These are phyloP conservation scores for Torymus tubicola DNA, from an alignment of 2,888 invertebrate species.

Conservation along the genomic window DNA sequence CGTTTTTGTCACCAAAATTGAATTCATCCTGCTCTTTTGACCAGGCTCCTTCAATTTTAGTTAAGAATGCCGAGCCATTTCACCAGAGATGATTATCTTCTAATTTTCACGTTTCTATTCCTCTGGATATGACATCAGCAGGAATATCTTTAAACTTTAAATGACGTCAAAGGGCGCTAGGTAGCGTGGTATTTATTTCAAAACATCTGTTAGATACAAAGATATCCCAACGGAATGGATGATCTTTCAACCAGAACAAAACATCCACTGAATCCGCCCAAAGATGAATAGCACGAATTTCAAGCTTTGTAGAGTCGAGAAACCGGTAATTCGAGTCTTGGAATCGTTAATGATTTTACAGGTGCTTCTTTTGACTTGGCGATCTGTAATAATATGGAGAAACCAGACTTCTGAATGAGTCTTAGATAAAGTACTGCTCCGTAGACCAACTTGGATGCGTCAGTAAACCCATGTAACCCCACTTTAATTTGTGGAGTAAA, in stretches of 20 bases:
- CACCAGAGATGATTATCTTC: too few relatives aligned
- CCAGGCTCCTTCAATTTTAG: too few relatives aligned
- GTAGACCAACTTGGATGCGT: not conserved
- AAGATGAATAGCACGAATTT: not conserved
- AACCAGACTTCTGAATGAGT: not conserved
- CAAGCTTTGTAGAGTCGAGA: not conserved
- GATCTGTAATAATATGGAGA: not conserved
- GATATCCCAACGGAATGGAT: not conserved
- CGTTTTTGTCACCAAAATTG: too few relatives aligned
- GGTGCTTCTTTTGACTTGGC: conserved; percentile 44
- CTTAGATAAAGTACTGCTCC: not conserved
- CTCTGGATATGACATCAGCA: too few relatives aligned
- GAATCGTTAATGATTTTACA: conserved; percentile 32
- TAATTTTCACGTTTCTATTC: too few relatives aligned
- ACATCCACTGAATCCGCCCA: not conserved
- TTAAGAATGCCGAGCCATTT: too few relatives aligned
- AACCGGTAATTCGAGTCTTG: conserved; percentile 56
- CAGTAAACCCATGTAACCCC: not conserved
- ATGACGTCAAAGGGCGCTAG: not conserved
- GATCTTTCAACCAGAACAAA: not conserved
- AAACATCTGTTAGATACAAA: conserved; percentile 53
- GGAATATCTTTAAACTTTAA: too few relatives aligned
- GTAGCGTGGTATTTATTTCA: not conserved
- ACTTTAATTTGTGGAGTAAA: not conserved
- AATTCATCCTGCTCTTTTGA: too few relatives aligned